A percentile compares a stretch with the other conserved stretches of the same genome.
phyloP scores from a whole-genome alignment of 2,797 vertebrate genomes.

The Catostomus latipinnis region DNA sequence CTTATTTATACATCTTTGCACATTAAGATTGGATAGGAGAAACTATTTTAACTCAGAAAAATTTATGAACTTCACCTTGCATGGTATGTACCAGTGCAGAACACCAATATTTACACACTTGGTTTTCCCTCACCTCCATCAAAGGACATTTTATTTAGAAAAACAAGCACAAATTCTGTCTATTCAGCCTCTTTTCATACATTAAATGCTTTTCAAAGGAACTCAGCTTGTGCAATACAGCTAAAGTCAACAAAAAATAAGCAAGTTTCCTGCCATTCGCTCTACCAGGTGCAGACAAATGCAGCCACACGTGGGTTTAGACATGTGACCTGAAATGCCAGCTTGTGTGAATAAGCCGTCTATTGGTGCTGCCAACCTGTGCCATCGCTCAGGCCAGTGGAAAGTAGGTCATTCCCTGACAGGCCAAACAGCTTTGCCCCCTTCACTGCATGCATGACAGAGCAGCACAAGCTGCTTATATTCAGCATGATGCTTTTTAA shows the following conservation, averaged over 20 bases:
- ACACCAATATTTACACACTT: slow-evolving; percentile 55
- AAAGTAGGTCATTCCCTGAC: slow-evolving; percentile 64
- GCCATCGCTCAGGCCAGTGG: slow-evolving; percentile 52
- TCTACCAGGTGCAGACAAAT: background rate
- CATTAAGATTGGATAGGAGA: too few species aligned
- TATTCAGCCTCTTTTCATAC: slow-evolving; percentile 43
- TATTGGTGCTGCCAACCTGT: slow-evolving; percentile 43
- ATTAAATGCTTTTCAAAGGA: slow-evolving; percentile 58
- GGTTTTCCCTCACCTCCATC: slow-evolving; percentile 47
- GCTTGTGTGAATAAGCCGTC: slow-evolving; percentile 49
- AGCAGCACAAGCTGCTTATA: slow-evolving; percentile 26
- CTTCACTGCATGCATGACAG: slow-evolving; percentile 19
- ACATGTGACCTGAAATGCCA: slow-evolving; percentile 27
- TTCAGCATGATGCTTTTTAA: slow-evolving; percentile 9
- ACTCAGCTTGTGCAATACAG: slow-evolving; percentile 43
- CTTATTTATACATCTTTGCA: too few species aligned
- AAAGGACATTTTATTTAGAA: slow-evolving; percentile 59
- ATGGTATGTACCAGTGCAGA: slow-evolving; percentile 38
- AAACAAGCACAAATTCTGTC: slow-evolving; percentile 63
- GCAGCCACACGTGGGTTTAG: slow-evolving; percentile 23
- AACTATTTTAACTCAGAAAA: too few species aligned
- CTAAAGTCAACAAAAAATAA: slow-evolving; percentile 63
- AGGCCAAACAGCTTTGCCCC: slow-evolving; percentile 34
- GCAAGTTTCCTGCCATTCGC: slow-evolving; percentile 34
- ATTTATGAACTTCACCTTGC: slow-evolving; percentile 5